These are phyloP conservation scores for Mandrillus leucophaeus DNA, from an alignment of 2,113 vertebrate species.

Conservation along the genomic window DNA sequence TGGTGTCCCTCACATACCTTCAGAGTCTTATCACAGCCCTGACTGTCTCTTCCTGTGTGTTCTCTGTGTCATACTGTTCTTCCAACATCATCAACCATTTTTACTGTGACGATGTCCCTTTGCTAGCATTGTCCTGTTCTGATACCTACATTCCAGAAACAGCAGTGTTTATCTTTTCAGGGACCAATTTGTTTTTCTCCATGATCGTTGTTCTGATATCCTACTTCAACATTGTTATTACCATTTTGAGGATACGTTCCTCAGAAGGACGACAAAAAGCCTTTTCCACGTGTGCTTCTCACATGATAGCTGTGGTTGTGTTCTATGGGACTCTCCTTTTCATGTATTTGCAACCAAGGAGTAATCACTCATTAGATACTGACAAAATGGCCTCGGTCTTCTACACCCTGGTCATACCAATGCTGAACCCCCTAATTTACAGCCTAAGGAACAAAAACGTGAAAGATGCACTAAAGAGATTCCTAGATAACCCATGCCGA, in stretches of 20 bases:
- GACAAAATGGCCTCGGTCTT: constrained; percentile 59
- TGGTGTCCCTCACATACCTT: not conserved
- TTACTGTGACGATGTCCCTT: constrained; percentile 60
- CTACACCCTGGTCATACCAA: constrained; percentile 58
- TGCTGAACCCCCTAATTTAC: constrained; percentile 72
- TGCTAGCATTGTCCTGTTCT: constrained; percentile 63
- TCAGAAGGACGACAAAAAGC: constrained; percentile 51
- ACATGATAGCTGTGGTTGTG: constrained; percentile 42
- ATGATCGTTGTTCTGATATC: constrained; percentile 61
- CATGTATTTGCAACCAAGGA: constrained; percentile 62
- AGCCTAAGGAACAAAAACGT: constrained; percentile 71
- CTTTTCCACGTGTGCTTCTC: constrained; percentile 65
- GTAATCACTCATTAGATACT: constrained; percentile 52
- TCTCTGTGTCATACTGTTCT: constrained; percentile 49
- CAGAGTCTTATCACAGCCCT: constrained; percentile 19
- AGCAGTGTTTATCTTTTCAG: constrained; percentile 16
- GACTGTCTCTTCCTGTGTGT: constrained; percentile 12
- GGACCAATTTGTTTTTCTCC: constrained; percentile 51
- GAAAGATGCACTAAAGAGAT: constrained; percentile 49
- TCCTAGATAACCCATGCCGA: not conserved
- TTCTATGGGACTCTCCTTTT: constrained; percentile 70
- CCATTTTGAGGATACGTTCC: constrained; percentile 59
- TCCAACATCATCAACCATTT: constrained; percentile 63
- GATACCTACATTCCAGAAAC: constrained; percentile 53
- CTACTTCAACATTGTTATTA: constrained; percentile 52